Evolutionary conservation across 2,888 invertebrate genomes (phyloP), one percentile per base, ranked within the genome.

Genomic region (Catonia carolina): DNA sequence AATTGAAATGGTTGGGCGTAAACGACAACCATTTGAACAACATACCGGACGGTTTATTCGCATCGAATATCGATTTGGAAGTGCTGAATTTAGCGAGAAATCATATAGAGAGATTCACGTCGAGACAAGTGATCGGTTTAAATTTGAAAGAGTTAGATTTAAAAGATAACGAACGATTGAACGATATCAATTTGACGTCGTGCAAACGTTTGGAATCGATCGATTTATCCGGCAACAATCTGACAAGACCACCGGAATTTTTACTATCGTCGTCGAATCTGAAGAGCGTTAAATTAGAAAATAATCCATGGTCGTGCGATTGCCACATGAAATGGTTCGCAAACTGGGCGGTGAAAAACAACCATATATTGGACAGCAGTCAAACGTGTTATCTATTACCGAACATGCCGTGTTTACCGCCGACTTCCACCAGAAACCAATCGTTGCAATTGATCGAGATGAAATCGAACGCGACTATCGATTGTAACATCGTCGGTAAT

Each of bases 261-360:
- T 70, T 93, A 53, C 78, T 80, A 53, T 77, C 81, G 65, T 74
- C 91, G 55, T 75, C 78, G 6, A 73, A 78, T 48, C 72, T 92
- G 54, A 74, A 78, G 64, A 78, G 80, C 60, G 72, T 92, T 23
- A 79, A 81, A 63, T 79, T 92, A 63, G 76, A 80, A 33, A 80
- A 81, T 56, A 93, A 93, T 70, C 84, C 84, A 23, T 90, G 89
- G 85, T 82, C 83, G 15, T 93, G 93, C 74, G 89, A 91, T 71
- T 93, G 93, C 68, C 81, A 86, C 49, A 86, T 89, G 80, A 81
- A 80, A 62, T 90, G 90, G 90, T 82, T 89, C 63, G 71, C 76
- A 1, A 69, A 76, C 12, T 85, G 83, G 84, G 77, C 80, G 8
- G 79, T 80, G 55, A 73, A 54, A 31, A 45, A 61, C 23, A 48